Evolutionary conservation across 2,113 vertebrate species (phyloP).

Genomic region (Caracal caracal): DNA sequence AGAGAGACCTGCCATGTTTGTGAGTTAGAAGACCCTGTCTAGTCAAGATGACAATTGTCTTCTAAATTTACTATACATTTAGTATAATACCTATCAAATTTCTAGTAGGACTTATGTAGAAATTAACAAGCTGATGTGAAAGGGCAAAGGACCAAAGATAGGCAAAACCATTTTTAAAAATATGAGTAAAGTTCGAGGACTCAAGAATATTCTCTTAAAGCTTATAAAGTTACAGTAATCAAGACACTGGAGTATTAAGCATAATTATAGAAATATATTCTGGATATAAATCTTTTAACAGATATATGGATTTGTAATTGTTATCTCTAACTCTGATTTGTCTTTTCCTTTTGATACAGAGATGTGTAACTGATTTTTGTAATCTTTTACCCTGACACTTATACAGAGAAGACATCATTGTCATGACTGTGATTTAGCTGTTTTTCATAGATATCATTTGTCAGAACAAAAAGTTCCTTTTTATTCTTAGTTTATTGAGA

Average conservation of each 20-base stretch:
- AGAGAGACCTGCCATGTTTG: neutral
- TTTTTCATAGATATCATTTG: neutral
- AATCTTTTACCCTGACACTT: neutral
- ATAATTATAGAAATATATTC: neutral
- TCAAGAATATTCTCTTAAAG: neutral
- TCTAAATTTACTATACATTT: neutral
- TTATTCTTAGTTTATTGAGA: neutral
- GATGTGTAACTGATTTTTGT: neutral
- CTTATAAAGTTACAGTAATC: neutral
- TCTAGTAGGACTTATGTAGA: neutral
- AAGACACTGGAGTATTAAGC: neutral
- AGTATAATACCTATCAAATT: neutral
- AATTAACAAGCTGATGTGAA: neutral
- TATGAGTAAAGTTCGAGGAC: neutral
- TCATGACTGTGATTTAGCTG: neutral
- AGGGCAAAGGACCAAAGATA: neutral
- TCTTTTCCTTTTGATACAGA: neutral
- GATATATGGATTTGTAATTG: neutral
- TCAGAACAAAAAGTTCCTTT: neutral
- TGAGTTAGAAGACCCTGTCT: neutral
- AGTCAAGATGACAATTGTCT: neutral
- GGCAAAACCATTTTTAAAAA: neutral
- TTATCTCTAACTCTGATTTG: neutral
- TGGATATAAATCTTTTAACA: neutral
- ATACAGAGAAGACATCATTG: neutral